These are phyloP conservation scores for Maccullochella peelii DNA, from an alignment of 2,113 vertebrate genomes.

Conservation along the genomic window DNA sequence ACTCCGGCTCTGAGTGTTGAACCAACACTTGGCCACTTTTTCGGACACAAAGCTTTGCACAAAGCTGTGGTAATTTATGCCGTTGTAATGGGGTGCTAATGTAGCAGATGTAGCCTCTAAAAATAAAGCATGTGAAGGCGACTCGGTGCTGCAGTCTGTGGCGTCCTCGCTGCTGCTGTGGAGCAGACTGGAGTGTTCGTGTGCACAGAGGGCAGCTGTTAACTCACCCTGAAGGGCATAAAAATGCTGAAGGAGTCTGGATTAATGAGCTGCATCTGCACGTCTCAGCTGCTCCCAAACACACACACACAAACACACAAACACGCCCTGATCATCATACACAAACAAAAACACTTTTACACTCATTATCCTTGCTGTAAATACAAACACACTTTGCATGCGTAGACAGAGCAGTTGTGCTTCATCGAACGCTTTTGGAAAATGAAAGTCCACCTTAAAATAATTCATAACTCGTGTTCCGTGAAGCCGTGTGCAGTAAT, in stretches of 20 bases:
- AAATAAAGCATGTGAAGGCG: slow-evolving; percentile 48
- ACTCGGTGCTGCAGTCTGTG: slow-evolving; percentile 8
- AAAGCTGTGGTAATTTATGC: slow-evolving; percentile 51
- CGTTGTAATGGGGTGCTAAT: slow-evolving; percentile 53
- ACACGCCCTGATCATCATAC: slow-evolving; percentile 39
- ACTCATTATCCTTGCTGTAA: slow-evolving; percentile 40
- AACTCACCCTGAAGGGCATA: slow-evolving; percentile 74
- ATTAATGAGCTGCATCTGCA: slow-evolving; percentile 74
- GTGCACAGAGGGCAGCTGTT: slow-evolving; percentile 73
- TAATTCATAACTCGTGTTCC: slow-evolving; percentile 19
- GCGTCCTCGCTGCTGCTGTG: not conserved
- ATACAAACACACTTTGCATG: slow-evolving; percentile 49
- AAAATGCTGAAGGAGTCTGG: slow-evolving; percentile 74
- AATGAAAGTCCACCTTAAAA: not conserved
- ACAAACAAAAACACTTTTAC: slow-evolving; percentile 46
- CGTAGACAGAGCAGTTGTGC: not conserved
- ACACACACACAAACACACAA: slow-evolving; percentile 23
- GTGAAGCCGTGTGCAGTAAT: not conserved
- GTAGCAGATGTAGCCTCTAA: slow-evolving; percentile 57
- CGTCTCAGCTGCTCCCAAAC: slow-evolving; percentile 55
- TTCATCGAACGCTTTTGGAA: not conserved
- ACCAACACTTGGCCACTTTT: not conserved
- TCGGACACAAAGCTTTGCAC: slow-evolving; percentile 13
- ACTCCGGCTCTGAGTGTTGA: not conserved
- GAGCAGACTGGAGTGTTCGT: slow-evolving; percentile 19